phyloP scores from a whole-genome alignment of 2,113 vertebrate genomes.

The Halcyon malimbica region DNA sequence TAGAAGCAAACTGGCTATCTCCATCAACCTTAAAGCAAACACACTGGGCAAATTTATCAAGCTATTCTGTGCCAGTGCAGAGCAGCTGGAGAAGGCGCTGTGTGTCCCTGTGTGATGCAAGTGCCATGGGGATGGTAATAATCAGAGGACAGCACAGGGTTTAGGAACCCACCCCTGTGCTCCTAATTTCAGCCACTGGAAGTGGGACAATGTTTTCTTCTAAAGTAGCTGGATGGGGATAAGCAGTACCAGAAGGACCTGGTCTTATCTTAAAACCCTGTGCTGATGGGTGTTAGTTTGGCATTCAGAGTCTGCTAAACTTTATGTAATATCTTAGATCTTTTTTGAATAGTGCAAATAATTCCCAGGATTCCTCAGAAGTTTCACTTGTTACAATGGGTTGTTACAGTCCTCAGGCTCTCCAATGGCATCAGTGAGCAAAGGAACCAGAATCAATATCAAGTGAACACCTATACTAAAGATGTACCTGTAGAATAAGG shows the following conservation, averaged over 20 bases:
- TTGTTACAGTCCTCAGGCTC: background rate
- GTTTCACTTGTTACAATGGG: background rate
- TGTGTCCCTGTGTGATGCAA: accelerated
- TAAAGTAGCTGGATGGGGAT: background rate
- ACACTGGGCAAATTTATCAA: too few relatives aligned
- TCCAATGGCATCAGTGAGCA: background rate
- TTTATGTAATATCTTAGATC: background rate
- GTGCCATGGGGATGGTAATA: background rate
- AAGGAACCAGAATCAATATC: background rate
- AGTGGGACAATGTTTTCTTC: background rate
- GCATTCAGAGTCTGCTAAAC: background rate
- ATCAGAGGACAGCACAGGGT: background rate
- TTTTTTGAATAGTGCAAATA: background rate
- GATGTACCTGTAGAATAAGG: background rate
- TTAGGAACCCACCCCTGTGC: background rate
- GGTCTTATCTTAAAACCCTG: background rate
- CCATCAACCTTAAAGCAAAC: background rate
- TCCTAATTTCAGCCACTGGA: background rate
- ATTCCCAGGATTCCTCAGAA: background rate
- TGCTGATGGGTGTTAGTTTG: background rate
- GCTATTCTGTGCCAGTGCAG: background rate
- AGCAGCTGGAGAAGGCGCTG: background rate
- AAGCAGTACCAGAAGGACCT: background rate
- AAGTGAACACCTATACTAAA: background rate
- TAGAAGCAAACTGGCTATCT: too few relatives aligned